These are phyloP conservation scores for Brienomyrus longianalis DNA, from an alignment of 2,113 vertebrate genomes.

Conservation along the genomic window DNA sequence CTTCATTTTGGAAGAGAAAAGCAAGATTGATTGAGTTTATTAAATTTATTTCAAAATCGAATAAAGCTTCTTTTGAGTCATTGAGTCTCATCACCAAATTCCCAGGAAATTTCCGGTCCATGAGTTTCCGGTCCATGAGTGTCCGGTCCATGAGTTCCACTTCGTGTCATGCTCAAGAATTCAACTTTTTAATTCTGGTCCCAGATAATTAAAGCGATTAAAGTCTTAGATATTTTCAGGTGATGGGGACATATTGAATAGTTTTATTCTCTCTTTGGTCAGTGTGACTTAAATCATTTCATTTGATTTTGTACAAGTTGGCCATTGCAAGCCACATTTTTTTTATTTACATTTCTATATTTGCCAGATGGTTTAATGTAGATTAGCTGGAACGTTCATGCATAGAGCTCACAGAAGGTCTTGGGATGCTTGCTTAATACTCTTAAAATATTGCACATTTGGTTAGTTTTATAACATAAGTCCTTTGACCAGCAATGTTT, in stretches of 20 bases:
- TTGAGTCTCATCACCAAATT: background rate
- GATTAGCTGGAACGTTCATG: background rate
- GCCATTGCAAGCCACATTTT: background rate
- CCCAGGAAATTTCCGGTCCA: background rate
- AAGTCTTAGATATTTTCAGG: background rate
- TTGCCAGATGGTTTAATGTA: background rate
- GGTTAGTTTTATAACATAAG: background rate
- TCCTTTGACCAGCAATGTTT: background rate
- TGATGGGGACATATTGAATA: background rate
- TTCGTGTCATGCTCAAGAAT: background rate
- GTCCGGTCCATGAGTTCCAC: background rate
- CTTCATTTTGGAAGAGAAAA: background rate
- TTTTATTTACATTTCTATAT: background rate
- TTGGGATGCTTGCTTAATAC: background rate
- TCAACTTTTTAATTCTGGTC: background rate
- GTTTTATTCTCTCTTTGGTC: background rate
- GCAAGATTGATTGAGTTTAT: background rate
- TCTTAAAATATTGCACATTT: background rate
- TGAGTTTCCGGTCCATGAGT: no score
- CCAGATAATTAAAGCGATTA: background rate
- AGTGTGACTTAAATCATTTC: background rate
- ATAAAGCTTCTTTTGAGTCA: background rate
- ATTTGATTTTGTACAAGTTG: background rate
- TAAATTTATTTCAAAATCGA: background rate
- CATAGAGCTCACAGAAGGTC: background rate